Base-by-base conservation (phyloP, 2,113 vertebrate genomes). In the Heterochromis multidens region DNA sequence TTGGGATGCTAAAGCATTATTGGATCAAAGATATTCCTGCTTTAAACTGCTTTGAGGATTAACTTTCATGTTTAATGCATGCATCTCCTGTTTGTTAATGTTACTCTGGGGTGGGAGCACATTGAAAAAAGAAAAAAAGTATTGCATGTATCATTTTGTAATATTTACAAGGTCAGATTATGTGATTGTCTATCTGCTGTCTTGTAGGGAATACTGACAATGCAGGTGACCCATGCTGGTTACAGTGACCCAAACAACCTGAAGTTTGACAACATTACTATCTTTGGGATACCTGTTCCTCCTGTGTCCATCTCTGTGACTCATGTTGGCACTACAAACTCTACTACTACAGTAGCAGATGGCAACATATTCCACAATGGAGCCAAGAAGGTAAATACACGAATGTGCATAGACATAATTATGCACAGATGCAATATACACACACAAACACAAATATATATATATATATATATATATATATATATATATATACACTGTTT, bases 191-290 rank as follows among this genome's bases (percentile, higher is more conserved):
- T 90, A 3, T 90, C 4, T 29, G 83, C 54, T 84, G 6, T 4
- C 16, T 88, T 91, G 56, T 87, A 99, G 99, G 93, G 95, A n/a
- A 0, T 2, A 1, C 92, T 99, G 63, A 70, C 79, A 25, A 92
- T 97, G 83, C 62, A 72, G 3, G 95, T 91, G 16, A 62, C 52
- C 40, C 89, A 94, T 59, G 90, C 80, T 58, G 92, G 90, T 7
- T 98, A 97, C 49, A 1, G 0, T 1, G 96, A 98, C 84, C 96
- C 97, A 85, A 96, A 96, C 79, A 91, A 94, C 12, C 89, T 99
- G 82, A 91, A 19, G 23, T 98, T 99, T 95, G 95, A 97, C 65
- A 94, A 96, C 84, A 96, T 99, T 52, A 97, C 94, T 58, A 49
- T 99, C n/a, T 37, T 98, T 43, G 98, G 98, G 19, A n/a, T 96